phyloP scores from a whole-genome alignment of 2,888 invertebrate species.

The Macrophya alboannulata region DNA sequence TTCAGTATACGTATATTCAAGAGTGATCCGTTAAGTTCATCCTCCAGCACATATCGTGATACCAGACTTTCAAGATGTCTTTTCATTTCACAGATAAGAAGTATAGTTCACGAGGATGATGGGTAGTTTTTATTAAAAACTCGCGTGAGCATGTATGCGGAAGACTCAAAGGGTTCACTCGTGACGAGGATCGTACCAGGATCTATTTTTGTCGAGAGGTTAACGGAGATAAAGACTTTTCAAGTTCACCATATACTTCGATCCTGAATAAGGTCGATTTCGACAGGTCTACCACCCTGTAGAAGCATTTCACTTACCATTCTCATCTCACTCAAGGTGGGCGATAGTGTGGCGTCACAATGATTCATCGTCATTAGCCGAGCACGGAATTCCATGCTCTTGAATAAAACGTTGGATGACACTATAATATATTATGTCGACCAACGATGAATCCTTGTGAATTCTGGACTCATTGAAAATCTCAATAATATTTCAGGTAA shows the following conservation, averaged over 20 bases:
- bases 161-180: neutral
- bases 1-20: neutral
- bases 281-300: neutral
- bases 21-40: neutral
- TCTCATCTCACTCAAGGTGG: slow-evolving; percentile 36
- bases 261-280: neutral
- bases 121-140: neutral
- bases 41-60: neutral
- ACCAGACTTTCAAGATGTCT: neutral
- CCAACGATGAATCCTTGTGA: neutral
- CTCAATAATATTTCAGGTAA: neutral
- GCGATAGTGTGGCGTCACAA: slow-evolving; percentile 51
- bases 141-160: neutral
- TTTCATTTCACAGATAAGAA: neutral
- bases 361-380: slow-evolving; percentile 55
- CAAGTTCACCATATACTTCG: slow-evolving; percentile 19
- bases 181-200: neutral
- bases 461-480: neutral
- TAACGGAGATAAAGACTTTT: slow-evolving; percentile 25
- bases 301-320: slow-evolving; percentile 8
- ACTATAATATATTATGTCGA: neutral
- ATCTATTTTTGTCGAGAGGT: slow-evolving; percentile 5
- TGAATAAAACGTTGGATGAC: slow-evolving; percentile 3
- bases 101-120: neutral
- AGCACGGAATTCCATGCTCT: neutral